Conservation (phyloP, 2,113 vertebrate species). For the Menura novaehollandiae region DNA sequence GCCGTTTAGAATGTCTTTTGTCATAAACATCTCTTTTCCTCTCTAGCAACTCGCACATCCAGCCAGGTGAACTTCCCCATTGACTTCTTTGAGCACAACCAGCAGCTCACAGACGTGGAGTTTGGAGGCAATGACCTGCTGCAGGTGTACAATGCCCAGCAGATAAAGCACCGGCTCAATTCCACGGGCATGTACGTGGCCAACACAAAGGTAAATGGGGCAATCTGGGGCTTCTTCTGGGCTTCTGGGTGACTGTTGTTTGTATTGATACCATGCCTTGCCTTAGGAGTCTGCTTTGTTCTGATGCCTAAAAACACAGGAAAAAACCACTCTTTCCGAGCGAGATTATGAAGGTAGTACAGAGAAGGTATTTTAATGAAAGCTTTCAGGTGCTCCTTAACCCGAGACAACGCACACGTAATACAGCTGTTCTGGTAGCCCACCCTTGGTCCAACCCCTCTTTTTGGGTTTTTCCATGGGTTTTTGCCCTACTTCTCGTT, state of each 20-base stretch:
- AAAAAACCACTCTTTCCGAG: too few species aligned
- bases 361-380: too few species aligned
- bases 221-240: rapidly evolving
- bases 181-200: conserved; percentile 99
- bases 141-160: conserved; percentile 97
- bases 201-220: conserved; percentile 89
- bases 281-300: neutral
- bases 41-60: conserved; percentile 88
- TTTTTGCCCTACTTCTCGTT: too few species aligned
- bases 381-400: too few species aligned
- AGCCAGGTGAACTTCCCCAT: conserved; percentile 98
- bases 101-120: conserved; percentile 96
- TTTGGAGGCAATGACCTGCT: conserved; percentile 96
- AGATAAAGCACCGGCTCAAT: conserved; percentile 98
- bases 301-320: too few species aligned
- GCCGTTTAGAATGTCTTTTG: neutral
- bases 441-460: too few species aligned
- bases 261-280: rapidly evolving
- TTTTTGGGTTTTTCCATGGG: too few species aligned
- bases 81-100: conserved; percentile 99
- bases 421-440: too few species aligned
- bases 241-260: neutral
- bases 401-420: too few species aligned
- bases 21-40: neutral
- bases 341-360: too few species aligned